Base-by-base conservation (phyloP, 2,797 vertebrate species). In the Fistularia commersonii region DNA sequence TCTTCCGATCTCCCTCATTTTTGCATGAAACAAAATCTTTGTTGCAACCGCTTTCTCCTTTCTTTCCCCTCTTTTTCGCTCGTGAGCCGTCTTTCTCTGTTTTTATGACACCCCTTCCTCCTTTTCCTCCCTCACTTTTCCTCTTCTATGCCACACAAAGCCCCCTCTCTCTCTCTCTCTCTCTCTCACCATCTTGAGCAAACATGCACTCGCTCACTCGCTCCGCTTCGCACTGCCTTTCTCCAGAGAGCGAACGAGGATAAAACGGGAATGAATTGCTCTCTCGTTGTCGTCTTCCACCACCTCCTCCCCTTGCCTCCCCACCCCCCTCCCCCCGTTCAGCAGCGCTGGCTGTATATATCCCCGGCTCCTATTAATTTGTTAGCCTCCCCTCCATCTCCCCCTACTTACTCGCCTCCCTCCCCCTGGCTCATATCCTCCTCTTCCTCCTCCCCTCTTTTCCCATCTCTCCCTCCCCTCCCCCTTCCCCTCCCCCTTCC, bases 321-420 rank as follows among this genome's bases (percentile, higher is more conserved):
- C n/a, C n/a, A n/a, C n/a, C 45, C 56, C 12, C 69, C 57, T 41
- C 48, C 58, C 66, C 55, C 57, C 74, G 44, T 69, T 82, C 76
- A 60, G 66, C 80, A 64, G 77, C 74, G 69, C 77, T 69, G 72
- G 75, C 85, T 83, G 80, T 84, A 77, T 82, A 85, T 85, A 78
- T 87, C 83, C 77, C 80, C 73, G 72, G 76, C 81, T 83, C 80
- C 85, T 87, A 87, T 84, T 86, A 85, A 85, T 85, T 81, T 85
- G 82, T 84, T 81, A 74, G 72, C 77, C 80, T 51, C 73, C 74
- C 76, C 52, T 37, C 63, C 51, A 41, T 33, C 48, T 23, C 31
- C 37, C 50, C 40, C 41, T 31, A 7, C 71, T 59, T 61, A 8
- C 66, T 53, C 51, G 31, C 64, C 57, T 11, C 67, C 57, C 55